Percentiles rank a stretch among this genome's conserved stretches.
Evolutionary conservation across 2,888 invertebrate species (phyloP).

Genomic region (Taenaris catops): DNA sequence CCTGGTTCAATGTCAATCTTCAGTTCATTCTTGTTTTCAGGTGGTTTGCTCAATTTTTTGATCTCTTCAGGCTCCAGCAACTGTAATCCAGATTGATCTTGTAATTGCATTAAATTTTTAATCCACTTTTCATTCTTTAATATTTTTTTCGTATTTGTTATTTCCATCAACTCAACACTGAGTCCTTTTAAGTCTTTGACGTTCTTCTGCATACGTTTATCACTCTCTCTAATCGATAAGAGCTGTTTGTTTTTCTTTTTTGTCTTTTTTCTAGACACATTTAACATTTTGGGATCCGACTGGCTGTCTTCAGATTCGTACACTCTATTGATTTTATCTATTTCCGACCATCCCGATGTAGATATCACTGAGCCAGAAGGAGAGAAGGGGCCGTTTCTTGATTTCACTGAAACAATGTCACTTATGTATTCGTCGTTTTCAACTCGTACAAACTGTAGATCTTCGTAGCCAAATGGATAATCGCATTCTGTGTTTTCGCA

Average conservation of each 20-base stretch:
- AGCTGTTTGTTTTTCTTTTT: slow-evolving; percentile 19
- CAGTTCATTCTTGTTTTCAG: slow-evolving; percentile 33
- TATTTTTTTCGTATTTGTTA: slow-evolving; percentile 19
- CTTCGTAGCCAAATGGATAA: slow-evolving; percentile 52
- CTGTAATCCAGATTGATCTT: slow-evolving; percentile 34
- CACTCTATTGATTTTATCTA: slow-evolving; percentile 33
- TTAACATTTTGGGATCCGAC: slow-evolving; percentile 5
- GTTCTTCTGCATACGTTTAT: slow-evolving; percentile 31
- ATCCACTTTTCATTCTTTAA: slow-evolving; percentile 51
- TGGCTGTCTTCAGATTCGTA: slow-evolving; percentile 34
- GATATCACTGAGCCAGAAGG: slow-evolving; percentile 34
- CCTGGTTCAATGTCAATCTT: slow-evolving; percentile 42
- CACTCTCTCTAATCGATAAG: slow-evolving; percentile 1
- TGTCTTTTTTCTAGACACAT: slow-evolving; percentile 8
- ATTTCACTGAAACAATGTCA: slow-evolving; percentile 28
- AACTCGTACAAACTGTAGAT: slow-evolving; percentile 38
- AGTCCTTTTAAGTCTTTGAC: slow-evolving; percentile 38
- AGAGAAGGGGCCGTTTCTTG: slow-evolving; percentile 8
- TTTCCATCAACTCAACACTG: slow-evolving; percentile 30
- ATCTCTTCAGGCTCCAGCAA: slow-evolving; percentile 45
- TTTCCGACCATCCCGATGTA: slow-evolving; percentile 36
- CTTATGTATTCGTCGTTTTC: slow-evolving; percentile 30
- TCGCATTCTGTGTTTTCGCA: slow-evolving; percentile 51
- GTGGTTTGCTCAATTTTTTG: slow-evolving; percentile 28
- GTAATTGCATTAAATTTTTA: slow-evolving; percentile 39